Evolutionary conservation across 2,888 invertebrate species (phyloP).

Genomic region (Dicyrtomina minuta): DNA sequence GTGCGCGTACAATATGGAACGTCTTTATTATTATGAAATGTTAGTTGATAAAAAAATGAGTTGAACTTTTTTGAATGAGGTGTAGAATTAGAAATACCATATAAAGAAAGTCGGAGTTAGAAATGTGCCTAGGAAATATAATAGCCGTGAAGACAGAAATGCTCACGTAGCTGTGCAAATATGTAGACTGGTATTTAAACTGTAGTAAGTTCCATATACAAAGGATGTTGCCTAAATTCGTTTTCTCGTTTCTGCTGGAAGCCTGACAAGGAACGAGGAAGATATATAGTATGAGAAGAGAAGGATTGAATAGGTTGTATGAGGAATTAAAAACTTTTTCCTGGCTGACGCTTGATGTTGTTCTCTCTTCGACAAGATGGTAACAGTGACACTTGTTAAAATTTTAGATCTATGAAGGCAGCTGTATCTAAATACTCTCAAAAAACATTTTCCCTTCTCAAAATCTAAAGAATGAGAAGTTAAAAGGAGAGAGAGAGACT

Average conservation of each 20-base stretch:
- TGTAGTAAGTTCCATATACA: not conserved
- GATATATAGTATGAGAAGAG: not conserved
- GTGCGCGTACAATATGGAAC: too few species aligned
- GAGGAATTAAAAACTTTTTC: constrained; percentile 28
- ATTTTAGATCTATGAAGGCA: too few species aligned
- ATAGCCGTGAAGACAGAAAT: too few species aligned
- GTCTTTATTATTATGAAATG: too few species aligned
- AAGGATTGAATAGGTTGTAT: not conserved
- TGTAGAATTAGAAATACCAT: too few species aligned
- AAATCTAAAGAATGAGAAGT: constrained; percentile 9
- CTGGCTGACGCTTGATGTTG: constrained; percentile 26
- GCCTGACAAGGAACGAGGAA: not conserved
- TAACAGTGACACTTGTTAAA: too few species aligned
- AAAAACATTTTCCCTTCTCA: constrained; percentile 4
- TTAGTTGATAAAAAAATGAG: too few species aligned
- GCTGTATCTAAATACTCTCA: not conserved
- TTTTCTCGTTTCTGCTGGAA: not conserved
- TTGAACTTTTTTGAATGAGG: too few species aligned
- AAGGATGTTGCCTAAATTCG: constrained; percentile 4
- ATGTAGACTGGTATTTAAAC: not conserved
- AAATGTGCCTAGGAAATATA: too few species aligned
- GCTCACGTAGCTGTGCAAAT: too few species aligned
- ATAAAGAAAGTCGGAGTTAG: too few species aligned
- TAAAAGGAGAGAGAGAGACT: not conserved
- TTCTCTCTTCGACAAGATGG: not conserved